Conservation (phyloP, 2,797 vertebrate genomes). For the Anomalospiza imberbis region DNA sequence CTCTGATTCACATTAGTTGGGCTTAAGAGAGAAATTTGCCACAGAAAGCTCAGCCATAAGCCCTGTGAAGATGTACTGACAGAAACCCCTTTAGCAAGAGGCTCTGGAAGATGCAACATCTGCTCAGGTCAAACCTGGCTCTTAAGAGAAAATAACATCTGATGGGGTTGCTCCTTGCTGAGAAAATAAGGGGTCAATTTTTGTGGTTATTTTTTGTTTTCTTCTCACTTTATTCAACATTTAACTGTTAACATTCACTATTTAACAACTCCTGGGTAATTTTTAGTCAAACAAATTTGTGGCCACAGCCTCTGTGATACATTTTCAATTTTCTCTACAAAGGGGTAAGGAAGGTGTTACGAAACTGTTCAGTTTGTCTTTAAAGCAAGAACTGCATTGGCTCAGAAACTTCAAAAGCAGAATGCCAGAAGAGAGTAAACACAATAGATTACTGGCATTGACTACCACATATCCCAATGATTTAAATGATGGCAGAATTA, state of each 20-base stretch:
- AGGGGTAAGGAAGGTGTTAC: neutral
- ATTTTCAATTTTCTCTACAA: neutral
- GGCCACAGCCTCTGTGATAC: neutral
- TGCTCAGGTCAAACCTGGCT: neutral
- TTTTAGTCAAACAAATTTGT: neutral
- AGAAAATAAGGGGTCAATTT: neutral
- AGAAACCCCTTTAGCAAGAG: neutral
- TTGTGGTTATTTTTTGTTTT: neutral
- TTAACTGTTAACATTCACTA: neutral
- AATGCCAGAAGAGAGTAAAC: neutral
- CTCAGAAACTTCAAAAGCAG: neutral
- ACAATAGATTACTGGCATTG: neutral
- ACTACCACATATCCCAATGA: neutral
- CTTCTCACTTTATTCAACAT: neutral
- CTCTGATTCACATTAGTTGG: neutral
- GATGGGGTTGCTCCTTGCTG: neutral
- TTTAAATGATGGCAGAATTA: neutral
- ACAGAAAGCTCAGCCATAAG: neutral
- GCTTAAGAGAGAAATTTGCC: neutral
- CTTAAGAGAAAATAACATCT: neutral
- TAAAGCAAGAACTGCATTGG: neutral
- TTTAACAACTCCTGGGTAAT: neutral
- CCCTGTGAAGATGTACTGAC: neutral
- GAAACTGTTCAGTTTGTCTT: neutral
- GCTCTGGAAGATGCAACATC: neutral